Percentiles rank a stretch among this genome's conserved stretches.
Conservation (phyloP, 2,797 vertebrate genomes). For the Pelochelys cantorii region DNA sequence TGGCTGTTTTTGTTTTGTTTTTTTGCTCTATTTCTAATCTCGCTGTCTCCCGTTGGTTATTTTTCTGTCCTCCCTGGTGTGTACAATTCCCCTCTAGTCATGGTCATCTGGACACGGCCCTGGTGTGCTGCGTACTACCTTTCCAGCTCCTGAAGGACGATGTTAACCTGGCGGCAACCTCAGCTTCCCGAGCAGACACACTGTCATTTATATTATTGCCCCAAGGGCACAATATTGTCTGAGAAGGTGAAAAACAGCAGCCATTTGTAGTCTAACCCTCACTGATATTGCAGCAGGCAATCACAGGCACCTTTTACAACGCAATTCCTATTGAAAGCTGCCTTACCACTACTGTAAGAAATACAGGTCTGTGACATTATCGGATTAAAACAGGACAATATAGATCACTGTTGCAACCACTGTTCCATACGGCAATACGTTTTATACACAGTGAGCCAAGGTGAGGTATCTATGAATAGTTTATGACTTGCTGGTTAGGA, state of each 20-base stretch:
- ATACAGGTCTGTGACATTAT: background rate
- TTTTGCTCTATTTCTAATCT: background rate
- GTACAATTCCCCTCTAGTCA: background rate
- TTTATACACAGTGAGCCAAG: too few species aligned
- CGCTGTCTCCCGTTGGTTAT: background rate
- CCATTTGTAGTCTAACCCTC: background rate
- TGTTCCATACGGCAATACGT: too few species aligned
- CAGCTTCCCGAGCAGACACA: background rate
- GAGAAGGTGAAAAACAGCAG: background rate
- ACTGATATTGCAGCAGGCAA: background rate
- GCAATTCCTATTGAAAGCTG: background rate
- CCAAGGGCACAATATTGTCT: accelerated
- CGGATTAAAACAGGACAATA: too few species aligned
- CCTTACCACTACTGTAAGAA: background rate
- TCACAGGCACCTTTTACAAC: background rate
- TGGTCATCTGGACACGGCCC: background rate
- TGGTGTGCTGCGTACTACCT: background rate
- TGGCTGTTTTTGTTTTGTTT: background rate
- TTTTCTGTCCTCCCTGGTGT: background rate
- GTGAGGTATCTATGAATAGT: too few species aligned
- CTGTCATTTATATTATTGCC: background rate
- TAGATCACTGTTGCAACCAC: too few species aligned
- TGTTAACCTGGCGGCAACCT: background rate
- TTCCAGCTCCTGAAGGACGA: background rate
- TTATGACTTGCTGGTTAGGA: too few species aligned